Evolutionary conservation across 2,888 invertebrate species (phyloP), one percentile per base, ranked within the genome.

Genomic region (Archaeoteleia sp.): DNA sequence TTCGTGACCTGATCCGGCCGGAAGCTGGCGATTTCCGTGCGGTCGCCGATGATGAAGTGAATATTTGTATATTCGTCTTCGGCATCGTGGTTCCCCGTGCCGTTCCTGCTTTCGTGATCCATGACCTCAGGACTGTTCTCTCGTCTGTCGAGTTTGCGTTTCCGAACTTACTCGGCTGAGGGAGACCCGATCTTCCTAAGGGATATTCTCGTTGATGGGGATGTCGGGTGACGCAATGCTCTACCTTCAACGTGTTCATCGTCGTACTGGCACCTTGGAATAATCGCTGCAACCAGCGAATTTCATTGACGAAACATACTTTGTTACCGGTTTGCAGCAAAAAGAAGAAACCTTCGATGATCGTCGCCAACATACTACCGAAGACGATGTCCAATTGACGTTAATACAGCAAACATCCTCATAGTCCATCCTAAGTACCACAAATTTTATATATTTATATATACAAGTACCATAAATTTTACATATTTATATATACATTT

Each of bases 251-350:
- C 76, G 82, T 80, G 81, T 82, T 84, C 84, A 84, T 84, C 83
- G 82, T 84, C 81, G 84, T 82, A 84, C 83, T 81, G 81, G 81
- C 79, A 77, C 77, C 75, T 78, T 73, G 76, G 77, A 74, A 75
- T 73, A 48, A 63, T 39, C 51, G 57, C 58, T 67, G 51, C 48
- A 45, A 58, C 57, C 65, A 45, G 60, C 53, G 60, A 67, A 57
- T 48, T 55, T 37, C 20, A 46, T 46, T 60, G 35, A 17, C 51
- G 55, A 60, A 14, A 57, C 46, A 10, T 53, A 55, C 61, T 61
- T 40, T 48, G 58, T 49, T 40, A 32, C 76, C 73, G 74, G 57
- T 68, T 67, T 45, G 67, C 67, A 54, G 61, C 60, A 32, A 13
- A 8, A 46, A 23, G 39, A 55, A 37, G 43, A 32, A 25, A 60